Evolutionary conservation across 2,797 vertebrate species (phyloP).

Genomic region (Okamejei kenojei): DNA sequence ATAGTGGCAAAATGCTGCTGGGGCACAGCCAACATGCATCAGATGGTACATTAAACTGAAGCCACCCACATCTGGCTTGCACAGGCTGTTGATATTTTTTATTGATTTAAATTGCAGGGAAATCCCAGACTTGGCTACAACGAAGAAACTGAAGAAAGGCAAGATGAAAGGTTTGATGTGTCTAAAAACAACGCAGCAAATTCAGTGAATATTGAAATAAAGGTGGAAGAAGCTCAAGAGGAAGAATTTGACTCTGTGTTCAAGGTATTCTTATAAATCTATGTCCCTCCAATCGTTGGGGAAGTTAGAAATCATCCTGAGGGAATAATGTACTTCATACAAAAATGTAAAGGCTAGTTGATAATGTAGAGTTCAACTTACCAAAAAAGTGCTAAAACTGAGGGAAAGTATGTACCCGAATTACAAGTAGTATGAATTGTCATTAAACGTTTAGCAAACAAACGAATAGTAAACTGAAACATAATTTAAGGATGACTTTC

Average conservation of each 20-base stretch:
- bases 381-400: background rate
- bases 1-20: background rate
- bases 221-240: slow-evolving; percentile 21
- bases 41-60: background rate
- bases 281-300: background rate
- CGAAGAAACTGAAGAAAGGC: background rate
- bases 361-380: background rate
- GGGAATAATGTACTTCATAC: background rate
- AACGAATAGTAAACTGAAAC: background rate
- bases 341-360: background rate
- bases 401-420: background rate
- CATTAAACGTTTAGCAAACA: background rate
- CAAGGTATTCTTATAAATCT: slow-evolving; percentile 13
- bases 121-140: background rate
- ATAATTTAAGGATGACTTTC: background rate
- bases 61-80: background rate
- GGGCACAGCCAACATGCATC: background rate
- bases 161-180: background rate
- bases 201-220: slow-evolving; percentile 32
- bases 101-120: slow-evolving; percentile 25
- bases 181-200: background rate
- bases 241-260: background rate
- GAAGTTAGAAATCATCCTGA: background rate
- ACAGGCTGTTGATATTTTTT: background rate
- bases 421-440: background rate